These are phyloP conservation scores for Diaphora mendica DNA, from an alignment of 2,888 invertebrate genomes.

Conservation along the genomic window DNA sequence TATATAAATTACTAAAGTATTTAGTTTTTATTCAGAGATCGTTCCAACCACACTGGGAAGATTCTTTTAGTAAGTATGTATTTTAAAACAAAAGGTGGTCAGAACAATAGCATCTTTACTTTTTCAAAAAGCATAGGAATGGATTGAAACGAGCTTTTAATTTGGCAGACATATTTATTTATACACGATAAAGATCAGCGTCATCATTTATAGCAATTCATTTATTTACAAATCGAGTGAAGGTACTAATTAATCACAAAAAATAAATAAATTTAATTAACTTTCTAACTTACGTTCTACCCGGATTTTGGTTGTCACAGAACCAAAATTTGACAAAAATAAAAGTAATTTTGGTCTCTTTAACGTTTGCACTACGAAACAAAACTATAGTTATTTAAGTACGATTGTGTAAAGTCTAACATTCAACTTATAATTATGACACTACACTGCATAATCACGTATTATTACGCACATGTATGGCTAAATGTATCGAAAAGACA, in stretches of 20 bases:
- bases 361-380: conserved; percentile 60
- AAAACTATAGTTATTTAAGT: conserved; percentile 70
- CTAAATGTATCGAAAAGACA: conserved; percentile 41
- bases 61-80: conserved; percentile 47
- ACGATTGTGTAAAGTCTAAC: conserved; percentile 70
- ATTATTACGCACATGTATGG: conserved; percentile 39
- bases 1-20: conserved; percentile 63
- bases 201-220: conserved; percentile 81
- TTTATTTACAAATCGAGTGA: conserved; percentile 83
- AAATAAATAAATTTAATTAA: conserved; percentile 79
- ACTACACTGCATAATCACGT: conserved; percentile 60
- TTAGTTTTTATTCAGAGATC: conserved; percentile 56
- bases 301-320: conserved; percentile 77
- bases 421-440: conserved; percentile 66
- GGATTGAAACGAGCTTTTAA: conserved; percentile 71
- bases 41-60: conserved; percentile 36
- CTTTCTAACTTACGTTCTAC: conserved; percentile 73
- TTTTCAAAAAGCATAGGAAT: conserved; percentile 33
- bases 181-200: conserved; percentile 84
- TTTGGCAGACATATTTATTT: conserved; percentile 87
- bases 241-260: conserved; percentile 82
- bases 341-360: conserved; percentile 73
- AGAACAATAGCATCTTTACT: conserved; percentile 56
- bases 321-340: conserved; percentile 67
- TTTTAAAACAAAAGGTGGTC: conserved; percentile 51